Conservation (phyloP, 2,113 vertebrate species). For the Caracal caracal region DNA sequence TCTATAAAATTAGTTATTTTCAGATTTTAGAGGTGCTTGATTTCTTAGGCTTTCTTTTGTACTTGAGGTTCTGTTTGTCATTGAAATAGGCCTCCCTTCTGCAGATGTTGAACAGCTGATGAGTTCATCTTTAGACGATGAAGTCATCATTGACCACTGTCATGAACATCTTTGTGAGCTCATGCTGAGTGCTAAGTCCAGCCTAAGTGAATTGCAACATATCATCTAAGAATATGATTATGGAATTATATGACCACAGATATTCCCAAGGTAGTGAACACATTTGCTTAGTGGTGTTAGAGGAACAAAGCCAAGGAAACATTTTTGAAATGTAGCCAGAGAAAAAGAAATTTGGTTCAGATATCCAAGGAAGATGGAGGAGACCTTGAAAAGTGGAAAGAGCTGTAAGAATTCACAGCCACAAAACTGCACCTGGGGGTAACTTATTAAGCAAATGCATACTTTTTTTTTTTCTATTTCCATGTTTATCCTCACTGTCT, state of each 20-base stretch:
- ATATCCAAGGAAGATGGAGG: constrained; percentile 27
- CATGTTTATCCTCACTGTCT: neutral
- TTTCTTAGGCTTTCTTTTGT: constrained; percentile 46
- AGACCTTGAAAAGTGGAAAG: constrained; percentile 59
- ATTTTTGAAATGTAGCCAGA: constrained; percentile 52
- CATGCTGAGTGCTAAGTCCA: constrained; percentile 40
- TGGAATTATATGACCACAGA: constrained; percentile 69
- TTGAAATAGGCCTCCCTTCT: constrained; percentile 27
- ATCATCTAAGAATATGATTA: constrained; percentile 73
- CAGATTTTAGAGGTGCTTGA: neutral
- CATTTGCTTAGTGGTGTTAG: constrained; percentile 55
- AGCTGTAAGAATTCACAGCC: constrained; percentile 46
- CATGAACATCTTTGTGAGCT: constrained; percentile 42
- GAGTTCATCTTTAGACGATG: constrained; percentile 59
- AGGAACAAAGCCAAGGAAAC: neutral
- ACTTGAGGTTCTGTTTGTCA: constrained; percentile 42
- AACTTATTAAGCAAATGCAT: neutral
- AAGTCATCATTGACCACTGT: constrained; percentile 53
- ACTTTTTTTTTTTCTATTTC: neutral
- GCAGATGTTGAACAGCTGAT: constrained; percentile 26
- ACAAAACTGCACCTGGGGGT: neutral
- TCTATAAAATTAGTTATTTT: constrained; percentile 4
- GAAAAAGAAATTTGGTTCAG: constrained; percentile 23
- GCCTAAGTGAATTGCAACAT: constrained; percentile 73
- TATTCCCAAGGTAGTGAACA: constrained; percentile 35